These are phyloP conservation scores for Marcusenius ussheri DNA, from an alignment of 2,113 vertebrate genomes.

Conservation along the genomic window DNA sequence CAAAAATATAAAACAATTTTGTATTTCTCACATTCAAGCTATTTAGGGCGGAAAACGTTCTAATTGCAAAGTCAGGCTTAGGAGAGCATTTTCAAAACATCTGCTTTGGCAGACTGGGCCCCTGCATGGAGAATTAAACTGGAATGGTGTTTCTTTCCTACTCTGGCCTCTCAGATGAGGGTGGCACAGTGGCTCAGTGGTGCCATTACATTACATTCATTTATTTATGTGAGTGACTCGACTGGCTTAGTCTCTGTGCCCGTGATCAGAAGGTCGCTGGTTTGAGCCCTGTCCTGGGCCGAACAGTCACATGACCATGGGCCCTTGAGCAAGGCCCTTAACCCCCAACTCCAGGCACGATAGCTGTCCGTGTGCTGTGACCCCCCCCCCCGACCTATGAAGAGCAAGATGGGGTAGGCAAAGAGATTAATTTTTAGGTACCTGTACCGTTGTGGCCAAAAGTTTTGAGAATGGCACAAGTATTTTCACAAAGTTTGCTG, in stretches of 20 bases:
- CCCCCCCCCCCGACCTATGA: neutral
- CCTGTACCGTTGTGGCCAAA: neutral
- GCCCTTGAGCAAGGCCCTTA: neutral
- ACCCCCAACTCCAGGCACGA: neutral
- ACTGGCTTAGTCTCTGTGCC: neutral
- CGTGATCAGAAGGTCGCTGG: neutral
- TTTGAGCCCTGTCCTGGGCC: neutral
- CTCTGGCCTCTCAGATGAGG: neutral
- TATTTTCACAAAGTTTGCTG: too few relatives aligned
- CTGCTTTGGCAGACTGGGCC: neutral
- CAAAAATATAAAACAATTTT: neutral
- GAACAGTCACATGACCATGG: neutral
- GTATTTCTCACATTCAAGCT: neutral
- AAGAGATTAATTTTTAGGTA: neutral
- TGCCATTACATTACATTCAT: neutral
- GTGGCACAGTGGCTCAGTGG: neutral
- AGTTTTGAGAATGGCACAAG: too few relatives aligned
- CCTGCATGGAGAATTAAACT: neutral
- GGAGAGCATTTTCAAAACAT: neutral
- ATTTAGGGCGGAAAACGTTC: neutral
- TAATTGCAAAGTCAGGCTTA: neutral
- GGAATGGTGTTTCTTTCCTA: neutral
- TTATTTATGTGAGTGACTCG: neutral
- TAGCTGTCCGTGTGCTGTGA: neutral
- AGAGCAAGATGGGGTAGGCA: neutral